A percentile compares a stretch with the other conserved stretches of the same genome.
Conservation (phyloP, 2,113 vertebrate species). For the Ursus arctos region DNA sequence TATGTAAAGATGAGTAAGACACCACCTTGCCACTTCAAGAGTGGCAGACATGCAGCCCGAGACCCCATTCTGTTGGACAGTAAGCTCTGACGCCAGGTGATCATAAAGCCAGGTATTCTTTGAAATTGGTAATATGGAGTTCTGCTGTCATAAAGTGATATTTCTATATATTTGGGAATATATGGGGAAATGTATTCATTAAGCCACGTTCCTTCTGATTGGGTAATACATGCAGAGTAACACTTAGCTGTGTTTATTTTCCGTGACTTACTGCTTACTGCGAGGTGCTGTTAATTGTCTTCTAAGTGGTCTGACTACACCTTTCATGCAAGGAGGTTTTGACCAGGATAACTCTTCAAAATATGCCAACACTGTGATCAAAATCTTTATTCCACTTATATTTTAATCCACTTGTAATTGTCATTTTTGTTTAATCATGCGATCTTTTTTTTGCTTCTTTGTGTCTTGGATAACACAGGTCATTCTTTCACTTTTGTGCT, state of each 20-base stretch:
- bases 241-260: not conserved
- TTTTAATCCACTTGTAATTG: not conserved
- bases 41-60: not conserved
- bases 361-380: not conserved
- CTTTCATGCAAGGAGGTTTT: not conserved
- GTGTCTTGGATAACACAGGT: not conserved
- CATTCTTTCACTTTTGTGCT: not conserved
- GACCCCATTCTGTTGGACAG: not conserved
- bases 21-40: not conserved
- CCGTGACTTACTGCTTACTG: not conserved
- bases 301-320: not conserved
- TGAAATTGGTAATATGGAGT: not conserved
- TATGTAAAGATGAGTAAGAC: not conserved
- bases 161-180: not conserved
- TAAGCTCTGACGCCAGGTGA: not conserved
- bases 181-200: not conserved
- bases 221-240: not conserved
- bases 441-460: not conserved
- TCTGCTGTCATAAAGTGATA: not conserved
- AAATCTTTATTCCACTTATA: not conserved
- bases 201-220: not conserved
- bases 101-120: not conserved
- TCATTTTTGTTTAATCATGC: not conserved
- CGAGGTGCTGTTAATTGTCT: not conserved
- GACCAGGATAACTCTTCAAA: not conserved